These are phyloP conservation scores for Meandrina meandrites DNA, from an alignment of 92 coral and sea anemone genomes.

Conservation along the genomic window DNA sequence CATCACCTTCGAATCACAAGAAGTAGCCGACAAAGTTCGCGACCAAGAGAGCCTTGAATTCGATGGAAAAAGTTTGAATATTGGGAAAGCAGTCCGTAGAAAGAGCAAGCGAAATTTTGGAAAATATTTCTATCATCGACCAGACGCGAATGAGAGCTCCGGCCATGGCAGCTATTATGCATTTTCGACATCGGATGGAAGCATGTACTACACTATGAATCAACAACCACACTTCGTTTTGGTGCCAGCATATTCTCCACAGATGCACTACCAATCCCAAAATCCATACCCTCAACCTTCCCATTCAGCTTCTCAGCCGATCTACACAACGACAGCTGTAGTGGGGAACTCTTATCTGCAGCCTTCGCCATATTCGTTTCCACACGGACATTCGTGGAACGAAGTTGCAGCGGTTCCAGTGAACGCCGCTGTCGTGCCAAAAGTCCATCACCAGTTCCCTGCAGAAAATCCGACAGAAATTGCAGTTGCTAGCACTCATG, in stretches of 20 bases:
- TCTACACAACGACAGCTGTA: conserved; percentile 66
- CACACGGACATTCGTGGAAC: conserved; percentile 66
- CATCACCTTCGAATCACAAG: conserved; percentile 97
- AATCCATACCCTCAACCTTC: conserved; percentile 68
- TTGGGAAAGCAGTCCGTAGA: conserved; percentile 87
- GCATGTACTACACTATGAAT: conserved; percentile 57
- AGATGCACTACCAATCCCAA: conserved; percentile 72
- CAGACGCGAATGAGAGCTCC: conserved; percentile 64
- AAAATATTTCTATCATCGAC: conserved; percentile 69
- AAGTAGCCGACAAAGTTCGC: conserved; percentile 80
- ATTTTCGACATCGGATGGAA: conserved; percentile 63
- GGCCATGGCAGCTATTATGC: conserved; percentile 64
- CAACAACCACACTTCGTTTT: conserved; percentile 69
- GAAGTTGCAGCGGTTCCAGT: conserved; percentile 60
- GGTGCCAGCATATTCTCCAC: conserved; percentile 74
- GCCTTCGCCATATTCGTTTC: conserved; percentile 61
- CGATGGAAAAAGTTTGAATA: conserved; percentile 84
- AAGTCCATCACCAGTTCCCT: conserved; percentile 49
- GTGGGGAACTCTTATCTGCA: conserved; percentile 61
- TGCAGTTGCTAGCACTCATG: conserved; percentile 55
- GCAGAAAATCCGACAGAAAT: conserved; percentile 61
- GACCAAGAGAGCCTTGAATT: conserved; percentile 86
- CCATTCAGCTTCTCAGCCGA: conserved; percentile 72
- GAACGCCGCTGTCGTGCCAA: conserved; percentile 60
- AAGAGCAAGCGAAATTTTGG: conserved; percentile 80